These are phyloP conservation scores for Thamnophis elegans DNA, from an alignment of 2,797 vertebrate genomes.

Conservation along the genomic window DNA sequence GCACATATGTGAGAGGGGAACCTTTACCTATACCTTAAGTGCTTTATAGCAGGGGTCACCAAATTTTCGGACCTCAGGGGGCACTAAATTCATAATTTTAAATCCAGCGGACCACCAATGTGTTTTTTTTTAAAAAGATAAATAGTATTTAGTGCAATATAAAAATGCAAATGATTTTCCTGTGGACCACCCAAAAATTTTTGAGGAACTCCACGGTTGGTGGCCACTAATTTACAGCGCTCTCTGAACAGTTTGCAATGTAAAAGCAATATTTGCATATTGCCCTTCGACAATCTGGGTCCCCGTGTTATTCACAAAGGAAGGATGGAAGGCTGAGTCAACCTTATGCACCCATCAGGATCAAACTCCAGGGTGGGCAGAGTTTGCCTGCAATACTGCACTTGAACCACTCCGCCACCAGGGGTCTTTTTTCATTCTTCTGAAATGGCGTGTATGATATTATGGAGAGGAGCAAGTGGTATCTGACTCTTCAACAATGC, in stretches of 20 bases:
- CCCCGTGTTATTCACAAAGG: neutral
- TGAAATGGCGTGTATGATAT: neutral
- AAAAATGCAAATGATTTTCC: no score
- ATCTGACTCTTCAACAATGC: neutral
- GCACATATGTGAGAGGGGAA: no score
- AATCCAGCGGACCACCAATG: no score
- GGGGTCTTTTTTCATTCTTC: neutral
- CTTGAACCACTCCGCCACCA: neutral
- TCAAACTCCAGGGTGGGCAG: neutral
- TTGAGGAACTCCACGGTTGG: no score
- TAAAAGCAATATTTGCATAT: neutral
- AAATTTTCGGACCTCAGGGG: no score
- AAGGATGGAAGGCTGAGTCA: neutral
- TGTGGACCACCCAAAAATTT: no score
- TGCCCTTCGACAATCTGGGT: neutral
- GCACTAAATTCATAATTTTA: no score
- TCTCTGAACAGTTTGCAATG: neutral
- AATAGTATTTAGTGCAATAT: no score
- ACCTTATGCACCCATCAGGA: neutral
- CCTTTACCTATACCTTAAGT: no score
- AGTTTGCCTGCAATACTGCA: neutral
- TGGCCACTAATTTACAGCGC: neutral
- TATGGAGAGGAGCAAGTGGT: neutral
- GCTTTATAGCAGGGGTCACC: no score
- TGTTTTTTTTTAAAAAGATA: no score